Base-by-base conservation (phyloP, 2,113 vertebrate species). In the Mormoops blainvillei region DNA sequence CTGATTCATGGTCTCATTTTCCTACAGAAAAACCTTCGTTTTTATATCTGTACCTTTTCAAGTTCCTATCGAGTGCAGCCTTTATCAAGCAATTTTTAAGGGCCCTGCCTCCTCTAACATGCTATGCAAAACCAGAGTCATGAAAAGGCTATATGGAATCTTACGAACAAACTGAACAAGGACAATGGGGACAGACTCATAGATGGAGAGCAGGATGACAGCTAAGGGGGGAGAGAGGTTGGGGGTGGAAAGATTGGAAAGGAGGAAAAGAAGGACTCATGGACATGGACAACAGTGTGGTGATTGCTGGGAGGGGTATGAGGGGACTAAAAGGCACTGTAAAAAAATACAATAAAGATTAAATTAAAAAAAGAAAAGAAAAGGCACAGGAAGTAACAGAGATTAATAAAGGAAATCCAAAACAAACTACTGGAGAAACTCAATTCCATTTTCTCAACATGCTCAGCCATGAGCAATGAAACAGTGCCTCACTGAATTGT, bases 401-500 rank as follows among this genome's bases (percentile, higher is more conserved):
- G 48, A 58, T 95, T 94, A 95, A 95, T 67, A 54, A 15, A 81
- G 41, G 71, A 96, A 96, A 96, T 68, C 20, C 58, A 94, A 87
- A 96, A 88, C 48, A 96, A 94, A 68, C 48, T 45, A 73, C 63
- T 71, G 22, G 65, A 89, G 78, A 94, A 94, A 89, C 74, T 93
- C 63, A 95, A 86, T 90, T 94, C n/a, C 7, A 43, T 88, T 97
- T 87, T 94, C 91, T 96, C 87, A 95, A 73, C 68, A 24, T 82
- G 65, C 38, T 95, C 58, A 91, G 56, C 56, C 91, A 78, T 56
- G n/a, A 45, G 52, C 45, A 92, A 92, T 81, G 81, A 92, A 82
- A 94, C 43, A 65, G 41, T 83, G 48, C 41, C 52, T 93, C 41
- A 82, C 7, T 95, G 48, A 94, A 94, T 87, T 82, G 65, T 96